Base-by-base conservation (phyloP, 2,113 vertebrate genomes). In the Petrocephalus microphthalmus region DNA sequence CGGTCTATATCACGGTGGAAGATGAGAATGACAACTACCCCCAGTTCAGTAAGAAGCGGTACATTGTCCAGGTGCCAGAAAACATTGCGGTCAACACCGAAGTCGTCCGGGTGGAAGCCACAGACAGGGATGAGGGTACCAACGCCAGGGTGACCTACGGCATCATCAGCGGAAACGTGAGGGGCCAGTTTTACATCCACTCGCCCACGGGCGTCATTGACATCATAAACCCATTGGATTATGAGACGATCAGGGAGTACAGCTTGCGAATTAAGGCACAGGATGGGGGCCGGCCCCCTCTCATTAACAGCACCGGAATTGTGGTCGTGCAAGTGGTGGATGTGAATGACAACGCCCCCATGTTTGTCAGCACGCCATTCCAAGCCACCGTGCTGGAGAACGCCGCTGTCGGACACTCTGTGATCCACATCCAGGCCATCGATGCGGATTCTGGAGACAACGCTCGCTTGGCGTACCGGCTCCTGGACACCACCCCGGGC, bases 341-440 rank as follows among this genome's bases (percentile, higher is more conserved):
- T 0, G 93, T 97, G 0, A 98, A 98, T 1, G 97, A 98, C 90
- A 98, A 98, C 0, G 95, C 95, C 0, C 97, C 97, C 37, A 97
- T 98, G 91, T 98, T 98, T 71, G 96, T 98, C 84, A 98, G 97
- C 92, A 98, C 97, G 85, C 97, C 97, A 0, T 97, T 98, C 91
- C 97, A 98, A 91, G 96, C 97, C 2, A 94, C 96, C 0, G 96
- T 97, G 78, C 93, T 97, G 89, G 97, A 98, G 91, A 97, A 96
- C 0, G 96, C 96, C 88, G 95, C 96, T 0, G 45, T 95, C 47
- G 97, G 97, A 33, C 94, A 96, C 91, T 97, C 97, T 0, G 96
- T 98, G 53, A 92, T 97, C 88, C 97, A 97, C 86, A 95, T 97
- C 51, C 97, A 98, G 94, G 97, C 97, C 0, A 96, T 97, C 42